Conservation (phyloP, 2,113 vertebrate genomes). For the Lonchura striata region DNA sequence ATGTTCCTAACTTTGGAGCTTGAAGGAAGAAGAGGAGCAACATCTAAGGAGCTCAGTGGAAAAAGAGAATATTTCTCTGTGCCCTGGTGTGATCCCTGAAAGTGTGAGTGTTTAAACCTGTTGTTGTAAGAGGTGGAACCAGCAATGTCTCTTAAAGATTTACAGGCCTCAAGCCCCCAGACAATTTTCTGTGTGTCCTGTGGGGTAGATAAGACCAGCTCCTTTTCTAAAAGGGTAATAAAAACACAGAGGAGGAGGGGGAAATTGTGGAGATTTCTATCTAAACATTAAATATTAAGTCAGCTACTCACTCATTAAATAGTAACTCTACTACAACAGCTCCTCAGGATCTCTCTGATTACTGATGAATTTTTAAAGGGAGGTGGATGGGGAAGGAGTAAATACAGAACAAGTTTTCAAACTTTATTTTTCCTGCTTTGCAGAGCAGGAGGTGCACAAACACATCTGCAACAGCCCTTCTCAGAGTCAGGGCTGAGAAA, state of each 20-base stretch:
- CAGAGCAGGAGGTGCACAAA: background rate
- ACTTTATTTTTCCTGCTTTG: background rate
- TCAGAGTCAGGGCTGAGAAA: background rate
- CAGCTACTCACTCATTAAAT: background rate
- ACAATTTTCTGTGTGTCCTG: background rate
- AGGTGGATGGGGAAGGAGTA: background rate
- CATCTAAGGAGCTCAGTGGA: background rate
- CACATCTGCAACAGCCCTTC: background rate
- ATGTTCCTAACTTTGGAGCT: background rate
- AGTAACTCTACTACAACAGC: background rate
- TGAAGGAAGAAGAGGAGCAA: background rate
- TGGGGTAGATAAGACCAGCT: background rate
- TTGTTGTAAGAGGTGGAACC: background rate
- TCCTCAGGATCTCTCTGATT: background rate
- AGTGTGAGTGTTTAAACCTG: background rate
- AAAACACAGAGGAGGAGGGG: fast-evolving
- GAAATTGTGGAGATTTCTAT: background rate
- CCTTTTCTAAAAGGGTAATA: background rate
- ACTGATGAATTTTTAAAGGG: slow-evolving; percentile 38
- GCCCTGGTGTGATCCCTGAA: background rate
- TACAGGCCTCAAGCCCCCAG: background rate
- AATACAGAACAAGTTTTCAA: background rate
- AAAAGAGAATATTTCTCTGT: background rate
- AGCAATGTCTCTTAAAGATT: background rate
- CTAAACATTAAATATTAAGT: slow-evolving; percentile 15